Conservation (phyloP, 2,113 vertebrate species). For the Cygnus buccinator region DNA sequence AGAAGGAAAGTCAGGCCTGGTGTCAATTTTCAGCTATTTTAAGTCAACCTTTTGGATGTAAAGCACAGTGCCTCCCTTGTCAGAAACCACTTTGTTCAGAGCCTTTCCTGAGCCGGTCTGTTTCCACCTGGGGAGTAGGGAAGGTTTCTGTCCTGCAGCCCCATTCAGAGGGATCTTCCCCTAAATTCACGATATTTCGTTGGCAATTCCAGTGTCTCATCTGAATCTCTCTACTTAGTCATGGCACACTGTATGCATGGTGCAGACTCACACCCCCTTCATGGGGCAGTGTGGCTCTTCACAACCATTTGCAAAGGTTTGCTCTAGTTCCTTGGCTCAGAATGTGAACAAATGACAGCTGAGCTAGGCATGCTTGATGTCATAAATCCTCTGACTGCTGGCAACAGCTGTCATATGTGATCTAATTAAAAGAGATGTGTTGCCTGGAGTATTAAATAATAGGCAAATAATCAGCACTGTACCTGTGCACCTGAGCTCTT, state of each 20-base stretch:
- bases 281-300: fast-evolving
- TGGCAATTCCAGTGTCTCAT: fast-evolving
- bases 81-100: fast-evolving
- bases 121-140: background rate
- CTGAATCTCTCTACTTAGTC: background rate
- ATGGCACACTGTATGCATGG: fast-evolving
- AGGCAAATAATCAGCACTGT: background rate
- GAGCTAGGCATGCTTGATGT: fast-evolving
- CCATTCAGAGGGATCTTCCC: fast-evolving
- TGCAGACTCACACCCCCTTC: fast-evolving
- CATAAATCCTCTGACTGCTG: background rate
- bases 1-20: background rate
- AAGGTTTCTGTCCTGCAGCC: fast-evolving
- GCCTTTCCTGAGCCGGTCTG: background rate
- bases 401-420: background rate
- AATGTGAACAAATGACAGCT: background rate
- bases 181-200: background rate
- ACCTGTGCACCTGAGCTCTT: background rate
- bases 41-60: background rate
- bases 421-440: constrained; percentile 4
- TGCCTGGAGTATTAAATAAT: constrained; percentile 26
- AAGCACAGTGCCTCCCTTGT: no score
- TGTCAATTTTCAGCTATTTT: background rate
- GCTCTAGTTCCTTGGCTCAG: background rate
- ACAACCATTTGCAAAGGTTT: fast-evolving